Evolutionary conservation across 2,888 invertebrate species (phyloP).

Genomic region (Lagria hirta): DNA sequence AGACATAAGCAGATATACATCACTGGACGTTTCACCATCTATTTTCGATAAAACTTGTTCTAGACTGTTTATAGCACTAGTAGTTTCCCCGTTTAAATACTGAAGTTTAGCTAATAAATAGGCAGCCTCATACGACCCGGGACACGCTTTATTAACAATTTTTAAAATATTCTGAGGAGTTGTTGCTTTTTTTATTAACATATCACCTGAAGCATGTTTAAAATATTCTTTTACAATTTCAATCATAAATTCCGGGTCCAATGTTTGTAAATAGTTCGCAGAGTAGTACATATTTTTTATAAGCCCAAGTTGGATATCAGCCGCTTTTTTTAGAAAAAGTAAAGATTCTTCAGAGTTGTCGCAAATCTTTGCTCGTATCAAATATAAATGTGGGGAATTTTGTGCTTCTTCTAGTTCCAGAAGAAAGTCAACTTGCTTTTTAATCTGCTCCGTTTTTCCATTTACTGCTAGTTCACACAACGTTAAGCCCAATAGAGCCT

Average conservation of each 20-base stretch:
- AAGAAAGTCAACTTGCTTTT: conserved; percentile 84
- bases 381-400: conserved; percentile 65
- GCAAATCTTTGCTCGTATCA: conserved; percentile 68
- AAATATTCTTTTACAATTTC: conserved; percentile 77
- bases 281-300: conserved; percentile 68
- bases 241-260: conserved; percentile 86
- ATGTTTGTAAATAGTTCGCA: conserved; percentile 67
- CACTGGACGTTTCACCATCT: conserved; percentile 73
- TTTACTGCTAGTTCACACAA: conserved; percentile 77
- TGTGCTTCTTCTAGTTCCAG: conserved; percentile 75
- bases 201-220: conserved; percentile 63
- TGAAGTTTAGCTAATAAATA: conserved; percentile 78
- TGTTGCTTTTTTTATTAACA: conserved; percentile 1
- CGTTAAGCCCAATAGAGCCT: conserved; percentile 79
- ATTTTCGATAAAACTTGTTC: conserved; percentile 71
- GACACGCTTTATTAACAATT: conserved; percentile 74
- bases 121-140: conserved; percentile 70
- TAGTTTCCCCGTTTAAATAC: conserved; percentile 76
- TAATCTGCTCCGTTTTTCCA: conserved; percentile 71
- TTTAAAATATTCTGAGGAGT: conserved; percentile 65
- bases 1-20: conserved; percentile 83
- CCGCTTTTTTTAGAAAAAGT: conserved; percentile 64
- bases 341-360: conserved; percentile 60
- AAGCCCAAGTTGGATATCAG: conserved; percentile 58
- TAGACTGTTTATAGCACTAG: conserved; percentile 69